phyloP scores from a whole-genome alignment of 2,888 invertebrate genomes.

The Leptarthrus brevirostris region DNA sequence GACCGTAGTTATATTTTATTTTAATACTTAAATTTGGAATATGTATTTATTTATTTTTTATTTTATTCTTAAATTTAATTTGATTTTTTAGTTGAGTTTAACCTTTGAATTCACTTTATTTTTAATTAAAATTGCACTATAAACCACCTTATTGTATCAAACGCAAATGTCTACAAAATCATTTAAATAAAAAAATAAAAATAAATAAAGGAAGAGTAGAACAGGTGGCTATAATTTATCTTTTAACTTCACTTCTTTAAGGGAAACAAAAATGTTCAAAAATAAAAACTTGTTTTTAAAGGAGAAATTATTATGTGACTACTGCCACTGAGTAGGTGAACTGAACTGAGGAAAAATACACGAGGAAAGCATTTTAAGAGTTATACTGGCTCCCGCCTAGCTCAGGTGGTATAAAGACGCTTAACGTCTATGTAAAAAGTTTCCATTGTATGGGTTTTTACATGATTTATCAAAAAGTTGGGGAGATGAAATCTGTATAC shows the following conservation, averaged over 20 bases:
- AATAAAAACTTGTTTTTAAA: conserved; percentile 30
- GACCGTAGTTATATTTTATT: too few species aligned
- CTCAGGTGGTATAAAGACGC: conserved; percentile 20
- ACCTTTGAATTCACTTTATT: conserved; percentile 6
- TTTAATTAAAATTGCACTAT: not conserved
- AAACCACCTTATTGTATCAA: not conserved
- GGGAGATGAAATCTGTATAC: conserved; percentile 46
- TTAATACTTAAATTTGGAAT: too few species aligned
- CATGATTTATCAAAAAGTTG: not conserved
- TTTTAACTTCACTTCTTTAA: conserved; percentile 14
- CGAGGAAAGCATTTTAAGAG: conserved; percentile 47
- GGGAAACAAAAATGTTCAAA: conserved; percentile 33
- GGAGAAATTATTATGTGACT: conserved; percentile 39
- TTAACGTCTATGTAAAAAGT: conserved; percentile 16
- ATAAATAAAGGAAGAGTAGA: not conserved
- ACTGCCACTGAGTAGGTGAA: conserved; percentile 51
- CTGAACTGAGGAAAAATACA: conserved; percentile 50
- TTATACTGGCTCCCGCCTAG: conserved; percentile 9
- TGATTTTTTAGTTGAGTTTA: not conserved
- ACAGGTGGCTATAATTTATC: conserved; percentile 12
- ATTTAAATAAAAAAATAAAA: conserved; percentile 7
- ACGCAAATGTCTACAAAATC: not conserved
- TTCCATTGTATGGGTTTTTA: conserved; percentile 19
- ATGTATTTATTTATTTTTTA: not conserved
- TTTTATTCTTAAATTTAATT: not conserved